These are phyloP conservation scores for Drosophila falleni DNA, from an alignment of 2,888 invertebrate genomes.

Conservation along the genomic window DNA sequence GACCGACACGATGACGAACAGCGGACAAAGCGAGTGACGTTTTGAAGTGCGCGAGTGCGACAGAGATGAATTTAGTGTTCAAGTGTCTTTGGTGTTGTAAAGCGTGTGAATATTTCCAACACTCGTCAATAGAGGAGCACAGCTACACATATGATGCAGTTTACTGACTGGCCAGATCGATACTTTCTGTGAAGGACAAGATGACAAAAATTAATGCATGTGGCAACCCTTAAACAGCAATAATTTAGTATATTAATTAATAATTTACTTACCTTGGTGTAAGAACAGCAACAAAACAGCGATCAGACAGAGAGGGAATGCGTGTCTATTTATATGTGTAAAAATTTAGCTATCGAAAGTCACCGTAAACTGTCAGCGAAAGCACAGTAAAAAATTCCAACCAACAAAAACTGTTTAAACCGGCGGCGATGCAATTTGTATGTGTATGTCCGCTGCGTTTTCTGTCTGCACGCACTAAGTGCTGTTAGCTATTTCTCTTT, in stretches of 20 bases:
- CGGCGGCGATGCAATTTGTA: slow-evolving; percentile 50
- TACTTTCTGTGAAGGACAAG: slow-evolving; percentile 39
- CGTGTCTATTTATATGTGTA: slow-evolving; percentile 12
- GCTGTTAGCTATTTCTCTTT: slow-evolving; percentile 44
- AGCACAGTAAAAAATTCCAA: slow-evolving; percentile 22
- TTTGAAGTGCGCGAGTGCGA: slow-evolving; percentile 35
- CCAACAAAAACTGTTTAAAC: slow-evolving; percentile 52
- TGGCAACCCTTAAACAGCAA: slow-evolving; percentile 40
- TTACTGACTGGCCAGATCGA: slow-evolving; percentile 64
- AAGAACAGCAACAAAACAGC: slow-evolving; percentile 23
- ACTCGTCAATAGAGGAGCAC: slow-evolving; percentile 56
- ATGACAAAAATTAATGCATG: slow-evolving; percentile 23
- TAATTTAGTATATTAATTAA: slow-evolving; percentile 18
- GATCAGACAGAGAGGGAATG: neutral
- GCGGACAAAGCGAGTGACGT: slow-evolving; percentile 31
- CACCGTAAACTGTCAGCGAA: slow-evolving; percentile 23
- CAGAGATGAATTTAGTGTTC: slow-evolving; percentile 38
- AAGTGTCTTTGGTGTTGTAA: slow-evolving; percentile 46
- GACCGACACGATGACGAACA: slow-evolving; percentile 54
- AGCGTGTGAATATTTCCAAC: slow-evolving; percentile 39
- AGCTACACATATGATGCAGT: slow-evolving; percentile 32
- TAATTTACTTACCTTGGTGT: slow-evolving; percentile 42
- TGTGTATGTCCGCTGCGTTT: slow-evolving; percentile 47
- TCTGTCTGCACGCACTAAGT: slow-evolving; percentile 40
- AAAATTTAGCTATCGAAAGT: slow-evolving; percentile 49